These are phyloP conservation scores for Drosophila grimshawi DNA, from an alignment of 1,140 invertebrate species.

Conservation along the genomic window DNA sequence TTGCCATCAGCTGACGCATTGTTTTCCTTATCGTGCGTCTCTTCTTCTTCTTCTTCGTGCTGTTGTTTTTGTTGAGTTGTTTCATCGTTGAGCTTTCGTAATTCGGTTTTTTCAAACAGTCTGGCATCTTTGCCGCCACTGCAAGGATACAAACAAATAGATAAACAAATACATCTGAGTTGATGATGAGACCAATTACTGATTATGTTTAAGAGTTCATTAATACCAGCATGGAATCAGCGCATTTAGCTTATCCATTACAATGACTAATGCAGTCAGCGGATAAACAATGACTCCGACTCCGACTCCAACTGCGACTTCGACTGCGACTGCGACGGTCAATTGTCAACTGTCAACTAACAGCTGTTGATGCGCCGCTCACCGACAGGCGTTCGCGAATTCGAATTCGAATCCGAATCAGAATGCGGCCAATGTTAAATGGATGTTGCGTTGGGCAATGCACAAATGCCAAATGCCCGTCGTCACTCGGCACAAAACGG, in stretches of 20 bases:
- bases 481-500: conserved; percentile 23
- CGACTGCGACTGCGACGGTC: conserved; percentile 6
- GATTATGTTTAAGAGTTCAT: background rate
- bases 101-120: conserved; percentile 65
- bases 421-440: conserved; percentile 17
- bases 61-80: conserved; percentile 24
- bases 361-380: conserved; percentile 15
- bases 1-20: conserved; percentile 51
- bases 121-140: conserved; percentile 77
- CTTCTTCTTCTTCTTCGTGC: background rate
- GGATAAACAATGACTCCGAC: conserved; percentile 4
- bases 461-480: conserved; percentile 1
- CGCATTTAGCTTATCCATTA: conserved; percentile 67
- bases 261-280: conserved; percentile 61
- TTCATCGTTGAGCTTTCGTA: conserved; percentile 61
- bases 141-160: conserved; percentile 18
- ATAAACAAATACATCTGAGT: background rate
- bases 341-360: conserved; percentile 27
- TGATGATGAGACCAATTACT: no score
- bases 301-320: conserved; percentile 3
- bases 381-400: conserved; percentile 25
- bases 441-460: conserved; percentile 16
- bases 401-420: conserved; percentile 9
- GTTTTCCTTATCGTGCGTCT: conserved; percentile 53
- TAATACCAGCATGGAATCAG: conserved; percentile 70